Base-by-base conservation (phyloP, 2,888 invertebrate genomes). In the Macrosoma leucophasiata region DNA sequence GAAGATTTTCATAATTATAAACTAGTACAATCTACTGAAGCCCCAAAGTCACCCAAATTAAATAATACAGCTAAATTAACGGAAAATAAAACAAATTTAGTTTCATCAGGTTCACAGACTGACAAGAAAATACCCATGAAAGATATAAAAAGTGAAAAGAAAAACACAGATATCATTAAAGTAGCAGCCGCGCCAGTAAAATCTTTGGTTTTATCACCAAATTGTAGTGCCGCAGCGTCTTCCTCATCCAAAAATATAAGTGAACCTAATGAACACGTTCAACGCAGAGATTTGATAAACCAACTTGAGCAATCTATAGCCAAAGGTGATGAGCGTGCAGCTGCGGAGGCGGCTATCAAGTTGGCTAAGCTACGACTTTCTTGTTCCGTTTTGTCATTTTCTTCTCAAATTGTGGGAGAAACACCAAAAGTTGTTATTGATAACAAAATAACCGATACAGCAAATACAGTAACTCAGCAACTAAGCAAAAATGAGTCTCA, bases 301-400 rank as follows among this genome's bases (percentile, higher is more conserved):
- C 87, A 91, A 64, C 76, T 95, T 32, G 94, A 94, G 69, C 86
- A 87, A 33, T 91, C 94, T 2, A 94, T 95, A 52, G 89, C 91
- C 2, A 88, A 88, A 58, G 94, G 94, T 4, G 89, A 93, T 54
- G 88, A 92, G 69, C 86, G 86, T 29, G 87, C 91, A 47, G 94
- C 94, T 2, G 91, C 94, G 0, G 87, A 88, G 43, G 87, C 93
- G 28, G 94, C 94, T 1, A 86, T 89, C 45, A 91, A 93, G 66
- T 75, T 94, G 47, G 93, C 94, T 0, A 88, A 91, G 43, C 74
- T 93, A 40, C 90, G 91, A 64, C 87, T 93, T 29, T 90, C 90
- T 37, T 92, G 93, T 70, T 91, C 91, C 19, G 92, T 84, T 11
- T 46, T 84, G 23, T 81, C 82, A 11, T 81, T 77, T 55, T 71